Conservation (phyloP, 1,140 invertebrate genomes). For the Euglossa dilemma region DNA sequence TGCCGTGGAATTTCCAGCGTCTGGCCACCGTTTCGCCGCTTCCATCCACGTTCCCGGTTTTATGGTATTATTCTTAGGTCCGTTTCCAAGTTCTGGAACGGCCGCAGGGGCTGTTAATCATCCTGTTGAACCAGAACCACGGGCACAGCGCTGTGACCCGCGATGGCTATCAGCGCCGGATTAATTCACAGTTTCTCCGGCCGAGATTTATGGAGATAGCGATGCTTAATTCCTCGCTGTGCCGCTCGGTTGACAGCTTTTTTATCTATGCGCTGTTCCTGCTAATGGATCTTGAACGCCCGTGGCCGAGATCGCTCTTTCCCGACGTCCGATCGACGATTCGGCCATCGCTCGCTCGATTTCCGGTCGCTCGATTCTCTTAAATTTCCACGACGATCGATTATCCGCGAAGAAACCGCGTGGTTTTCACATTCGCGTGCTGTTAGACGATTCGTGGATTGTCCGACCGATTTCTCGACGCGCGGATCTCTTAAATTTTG, state of each 20-base stretch:
- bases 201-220: constrained; percentile 22
- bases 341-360: background rate
- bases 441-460: background rate
- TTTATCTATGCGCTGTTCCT: constrained; percentile 1
- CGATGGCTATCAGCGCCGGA: constrained; percentile 22
- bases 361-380: background rate
- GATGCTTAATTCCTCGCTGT: constrained; percentile 17
- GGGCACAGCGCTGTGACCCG: constrained; percentile 10
- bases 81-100: constrained; percentile 11
- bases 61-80: background rate
- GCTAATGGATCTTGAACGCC: constrained; percentile 13
- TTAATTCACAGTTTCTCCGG: constrained; percentile 30
- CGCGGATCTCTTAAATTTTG: too few relatives aligned
- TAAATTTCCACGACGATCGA: too few relatives aligned
- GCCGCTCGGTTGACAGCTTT: constrained; percentile 13
- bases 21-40: background rate
- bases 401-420: too few relatives aligned
- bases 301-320: background rate
- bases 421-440: background rate
- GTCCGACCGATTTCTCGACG: background rate
- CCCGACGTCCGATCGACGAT: background rate
- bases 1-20: background rate
- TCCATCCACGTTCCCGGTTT: background rate
- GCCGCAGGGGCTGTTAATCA: background rate
- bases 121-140: constrained; percentile 9